Evolutionary conservation across 2,113 vertebrate genomes (phyloP).

Genomic region (Melospiza georgiana): DNA sequence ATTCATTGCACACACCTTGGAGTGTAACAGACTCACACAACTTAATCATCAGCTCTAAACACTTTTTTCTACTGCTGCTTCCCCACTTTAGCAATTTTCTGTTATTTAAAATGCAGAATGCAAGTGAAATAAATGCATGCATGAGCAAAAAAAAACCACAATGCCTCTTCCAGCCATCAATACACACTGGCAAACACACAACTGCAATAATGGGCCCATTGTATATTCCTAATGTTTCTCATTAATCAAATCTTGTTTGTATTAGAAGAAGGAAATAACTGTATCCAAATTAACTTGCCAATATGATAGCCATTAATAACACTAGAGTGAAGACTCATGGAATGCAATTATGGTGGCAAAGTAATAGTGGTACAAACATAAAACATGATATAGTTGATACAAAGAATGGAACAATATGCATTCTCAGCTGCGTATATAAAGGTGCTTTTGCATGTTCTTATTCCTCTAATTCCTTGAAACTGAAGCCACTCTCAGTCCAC

Average conservation of each 20-base stretch:
- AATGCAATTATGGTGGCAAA: constrained; percentile 10
- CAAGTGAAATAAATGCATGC: constrained; percentile 30
- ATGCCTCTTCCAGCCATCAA: constrained; percentile 29
- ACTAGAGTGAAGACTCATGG: constrained; percentile 12
- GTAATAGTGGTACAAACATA: background rate
- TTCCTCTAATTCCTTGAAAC: background rate
- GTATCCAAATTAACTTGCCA: constrained; percentile 65
- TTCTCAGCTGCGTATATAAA: background rate
- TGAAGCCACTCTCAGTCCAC: background rate
- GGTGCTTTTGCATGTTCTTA: background rate
- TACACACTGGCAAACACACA: constrained; percentile 42
- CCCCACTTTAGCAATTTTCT: background rate
- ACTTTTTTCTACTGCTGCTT: background rate
- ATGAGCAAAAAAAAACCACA: background rate
- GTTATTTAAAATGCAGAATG: constrained; percentile 18
- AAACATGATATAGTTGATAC: background rate
- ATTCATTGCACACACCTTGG: background rate
- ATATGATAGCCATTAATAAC: constrained; percentile 52
- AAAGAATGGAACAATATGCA: background rate
- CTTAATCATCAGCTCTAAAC: background rate
- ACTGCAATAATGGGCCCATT: constrained; percentile 51
- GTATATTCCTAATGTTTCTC: constrained; percentile 59
- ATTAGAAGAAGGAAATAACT: constrained; percentile 50
- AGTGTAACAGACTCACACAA: background rate
- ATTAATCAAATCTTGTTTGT: constrained; percentile 66